phyloP scores from a whole-genome alignment of 2,888 invertebrate species.

The Agriopis aurantiaria region DNA sequence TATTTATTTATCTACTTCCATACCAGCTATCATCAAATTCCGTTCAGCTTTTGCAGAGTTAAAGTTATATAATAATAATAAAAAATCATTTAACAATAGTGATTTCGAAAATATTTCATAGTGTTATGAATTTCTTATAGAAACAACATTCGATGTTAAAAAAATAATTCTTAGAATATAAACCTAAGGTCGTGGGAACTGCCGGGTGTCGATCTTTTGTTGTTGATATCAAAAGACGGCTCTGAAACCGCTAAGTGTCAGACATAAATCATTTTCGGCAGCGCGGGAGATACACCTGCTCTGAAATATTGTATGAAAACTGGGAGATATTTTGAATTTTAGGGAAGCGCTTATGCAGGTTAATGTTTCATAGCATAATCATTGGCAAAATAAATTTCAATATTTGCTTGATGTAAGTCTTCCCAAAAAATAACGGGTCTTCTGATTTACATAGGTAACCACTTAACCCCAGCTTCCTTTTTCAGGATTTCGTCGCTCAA shows the following conservation, averaged over 20 bases:
- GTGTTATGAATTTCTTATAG: too few relatives aligned
- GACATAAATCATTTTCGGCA: conserved; percentile 41
- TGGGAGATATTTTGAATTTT: neutral
- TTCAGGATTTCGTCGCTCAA: too few relatives aligned
- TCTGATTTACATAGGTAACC: too few relatives aligned
- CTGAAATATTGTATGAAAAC: conserved; percentile 5
- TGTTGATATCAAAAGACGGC: conserved; percentile 42
- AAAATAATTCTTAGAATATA: neutral
- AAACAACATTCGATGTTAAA: too few relatives aligned
- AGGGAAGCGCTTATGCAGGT: neutral
- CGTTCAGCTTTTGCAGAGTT: neutral
- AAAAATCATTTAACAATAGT: too few relatives aligned
- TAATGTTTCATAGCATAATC: neutral
- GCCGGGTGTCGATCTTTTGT: conserved; percentile 40
- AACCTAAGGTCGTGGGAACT: conserved; percentile 41
- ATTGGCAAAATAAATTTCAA: too few relatives aligned
- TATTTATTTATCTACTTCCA: neutral
- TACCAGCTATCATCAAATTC: neutral
- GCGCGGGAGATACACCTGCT: conserved; percentile 1
- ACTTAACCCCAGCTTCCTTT: too few relatives aligned
- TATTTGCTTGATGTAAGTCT: too few relatives aligned
- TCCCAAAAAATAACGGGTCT: too few relatives aligned
- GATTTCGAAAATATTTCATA: too few relatives aligned
- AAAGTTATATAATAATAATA: neutral
- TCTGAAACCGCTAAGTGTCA: conserved; percentile 30